phyloP scores from a whole-genome alignment of 2,113 vertebrate genomes.

The Grammomys surdaster region DNA sequence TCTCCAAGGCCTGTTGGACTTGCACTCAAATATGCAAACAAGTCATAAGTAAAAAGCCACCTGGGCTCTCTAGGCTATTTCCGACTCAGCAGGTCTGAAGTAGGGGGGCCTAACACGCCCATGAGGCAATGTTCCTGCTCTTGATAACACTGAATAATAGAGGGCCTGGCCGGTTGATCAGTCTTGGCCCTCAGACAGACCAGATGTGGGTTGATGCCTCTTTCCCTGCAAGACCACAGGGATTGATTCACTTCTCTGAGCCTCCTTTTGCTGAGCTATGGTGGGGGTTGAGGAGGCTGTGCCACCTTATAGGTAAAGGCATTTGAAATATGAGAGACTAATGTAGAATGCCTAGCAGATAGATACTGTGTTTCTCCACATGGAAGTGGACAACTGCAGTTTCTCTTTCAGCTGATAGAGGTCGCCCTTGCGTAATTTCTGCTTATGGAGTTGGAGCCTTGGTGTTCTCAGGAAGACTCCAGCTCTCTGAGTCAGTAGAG shows the following conservation, averaged over 20 bases:
- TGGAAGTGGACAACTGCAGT: neutral
- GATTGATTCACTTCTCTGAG: neutral
- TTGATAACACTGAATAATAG: neutral
- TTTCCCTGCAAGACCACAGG: neutral
- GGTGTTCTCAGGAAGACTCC: neutral
- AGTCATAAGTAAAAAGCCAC: neutral
- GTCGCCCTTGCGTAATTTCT: conserved; percentile 13
- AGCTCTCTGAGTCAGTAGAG: neutral
- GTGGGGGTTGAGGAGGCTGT: too few species aligned
- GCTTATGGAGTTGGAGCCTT: accelerated
- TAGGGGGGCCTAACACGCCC: neutral
- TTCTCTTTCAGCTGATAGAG: conserved; percentile 40
- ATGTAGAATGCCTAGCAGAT: neutral
- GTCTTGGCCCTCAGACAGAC: neutral
- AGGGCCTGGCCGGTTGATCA: neutral
- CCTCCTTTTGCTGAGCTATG: neutral
- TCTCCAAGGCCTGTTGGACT: neutral
- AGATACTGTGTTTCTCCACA: neutral
- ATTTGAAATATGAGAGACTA: neutral
- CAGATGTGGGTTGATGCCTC: neutral
- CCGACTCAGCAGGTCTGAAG: neutral
- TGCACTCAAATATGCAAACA: neutral
- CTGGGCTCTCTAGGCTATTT: neutral
- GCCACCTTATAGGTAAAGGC: neutral
- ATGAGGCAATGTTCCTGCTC: neutral